Evolutionary conservation across 1,140 invertebrate genomes (phyloP).

Genomic region (Ostrea edulis): DNA sequence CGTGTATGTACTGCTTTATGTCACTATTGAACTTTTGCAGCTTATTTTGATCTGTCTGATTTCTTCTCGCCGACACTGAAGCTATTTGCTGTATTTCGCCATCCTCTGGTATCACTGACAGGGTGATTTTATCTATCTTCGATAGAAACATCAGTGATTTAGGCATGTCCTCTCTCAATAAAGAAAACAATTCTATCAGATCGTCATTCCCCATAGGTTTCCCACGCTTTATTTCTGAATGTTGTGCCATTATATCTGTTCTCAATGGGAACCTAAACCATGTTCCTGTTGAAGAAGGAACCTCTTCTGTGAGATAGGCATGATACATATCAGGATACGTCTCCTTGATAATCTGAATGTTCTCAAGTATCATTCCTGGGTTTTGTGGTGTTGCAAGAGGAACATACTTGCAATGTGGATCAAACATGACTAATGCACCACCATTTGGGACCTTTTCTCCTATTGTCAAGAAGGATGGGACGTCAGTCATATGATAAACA

Average conservation of each 20-base stretch:
- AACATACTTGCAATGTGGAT: slow-evolving; percentile 73
- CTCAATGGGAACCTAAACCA: slow-evolving; percentile 71
- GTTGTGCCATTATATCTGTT: slow-evolving; percentile 61
- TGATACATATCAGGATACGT: slow-evolving; percentile 67
- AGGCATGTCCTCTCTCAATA: slow-evolving; percentile 66
- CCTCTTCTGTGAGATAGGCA: slow-evolving; percentile 59
- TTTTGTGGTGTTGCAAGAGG: slow-evolving; percentile 59
- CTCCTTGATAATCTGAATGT: slow-evolving; percentile 56
- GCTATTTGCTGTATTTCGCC: slow-evolving; percentile 30
- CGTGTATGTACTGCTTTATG: neutral
- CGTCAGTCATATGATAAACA: slow-evolving; percentile 77
- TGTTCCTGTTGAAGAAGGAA: slow-evolving; percentile 59
- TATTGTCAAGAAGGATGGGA: slow-evolving; percentile 73
- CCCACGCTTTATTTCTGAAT: slow-evolving; percentile 61
- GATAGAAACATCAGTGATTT: slow-evolving; percentile 71
- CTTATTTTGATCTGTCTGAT: slow-evolving; percentile 20
- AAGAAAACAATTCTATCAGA: slow-evolving; percentile 59
- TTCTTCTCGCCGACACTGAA: neutral
- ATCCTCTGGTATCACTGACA: slow-evolving; percentile 54
- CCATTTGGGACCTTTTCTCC: slow-evolving; percentile 55
- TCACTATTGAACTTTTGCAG: slow-evolving; percentile 39
- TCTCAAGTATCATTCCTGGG: slow-evolving; percentile 67
- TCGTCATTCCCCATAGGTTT: slow-evolving; percentile 47
- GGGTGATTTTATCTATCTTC: slow-evolving; percentile 61
- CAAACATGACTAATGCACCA: slow-evolving; percentile 72